Evolutionary conservation across 2,888 invertebrate species (phyloP), one percentile per base, ranked within the genome.

Genomic region (Thumatha senex): DNA sequence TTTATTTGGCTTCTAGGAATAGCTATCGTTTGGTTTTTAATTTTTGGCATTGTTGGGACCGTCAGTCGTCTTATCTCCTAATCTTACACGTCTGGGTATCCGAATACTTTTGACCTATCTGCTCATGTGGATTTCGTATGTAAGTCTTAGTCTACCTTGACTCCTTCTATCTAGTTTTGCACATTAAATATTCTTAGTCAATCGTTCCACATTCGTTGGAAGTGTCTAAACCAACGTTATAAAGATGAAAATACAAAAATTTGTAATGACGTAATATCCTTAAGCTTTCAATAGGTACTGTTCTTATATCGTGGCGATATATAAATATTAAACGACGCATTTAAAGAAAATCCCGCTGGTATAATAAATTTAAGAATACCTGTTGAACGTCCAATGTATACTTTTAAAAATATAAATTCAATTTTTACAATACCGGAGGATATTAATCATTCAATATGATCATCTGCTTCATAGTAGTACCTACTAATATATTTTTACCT

Each of bases 371-470:
- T 35, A 5, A 4, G 13, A 30, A 14, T 13, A 15, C 15, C 33
- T 42, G 18, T 24, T 24, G 5, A 24, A 24, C 18, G 5, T 4
- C 18, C 18, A 24, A 24, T 24, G 18, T 24, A 5, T 34, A 43
- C 18, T 30, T 45, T 30, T 14, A 44, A 36, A 13, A 30, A 29
- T 14, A 30, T n/a, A 45, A 29, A 30, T 38, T 30, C 33, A 15
- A n/a, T 15, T 14, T 38, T 38, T 9, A 36, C 14, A 36, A 18
- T 45, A 45, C 44, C 36, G 14, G 14, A 36, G 8, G 8, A 29
- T 7, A 45, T 45, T 13, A 58, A 55, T 63, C 55, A 61, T 56
- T 59, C 51, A 59, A 54, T 53, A 41, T 51, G 43, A 18, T 53
- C 48, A 36, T 54, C 48, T 40, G 46, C 48, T 48, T 38, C 52